phyloP scores from a whole-genome alignment of 2,888 invertebrate species.

The Ceramica pisi region DNA sequence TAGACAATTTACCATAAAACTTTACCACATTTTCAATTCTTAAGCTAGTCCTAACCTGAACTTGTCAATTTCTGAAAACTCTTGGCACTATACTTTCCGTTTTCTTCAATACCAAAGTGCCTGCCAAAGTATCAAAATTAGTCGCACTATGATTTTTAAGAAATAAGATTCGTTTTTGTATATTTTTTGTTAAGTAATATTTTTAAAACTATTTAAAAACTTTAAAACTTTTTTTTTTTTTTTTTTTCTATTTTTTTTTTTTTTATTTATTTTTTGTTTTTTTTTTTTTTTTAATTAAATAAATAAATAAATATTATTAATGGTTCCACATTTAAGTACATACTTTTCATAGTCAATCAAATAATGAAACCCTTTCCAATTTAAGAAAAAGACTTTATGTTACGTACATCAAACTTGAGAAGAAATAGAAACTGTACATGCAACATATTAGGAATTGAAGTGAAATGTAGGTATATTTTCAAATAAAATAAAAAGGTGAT shows the following conservation, averaged over 20 bases:
- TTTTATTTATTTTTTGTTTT: background rate
- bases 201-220: no score
- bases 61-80: conserved; percentile 63
- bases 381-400: background rate
- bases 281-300: background rate
- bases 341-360: conserved; percentile 1
- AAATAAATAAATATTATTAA: no score
- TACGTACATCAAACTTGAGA: background rate
- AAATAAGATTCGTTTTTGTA: no score
- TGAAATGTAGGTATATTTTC: conserved; percentile 58
- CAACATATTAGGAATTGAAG: conserved; percentile 43
- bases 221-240: no score
- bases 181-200: no score
- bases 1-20: conserved; percentile 71
- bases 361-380: background rate
- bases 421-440: conserved; percentile 13
- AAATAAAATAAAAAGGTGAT: conserved; percentile 61
- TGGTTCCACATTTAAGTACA: background rate
- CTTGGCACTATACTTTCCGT: conserved; percentile 66
- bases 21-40: conserved; percentile 44
- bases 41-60: conserved; percentile 52
- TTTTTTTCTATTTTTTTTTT: no score
- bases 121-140: conserved; percentile 76
- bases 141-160: conserved; percentile 47
- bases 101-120: conserved; percentile 80